Conservation (phyloP, 2,113 vertebrate genomes). For the Pachypanchax playfairii region DNA sequence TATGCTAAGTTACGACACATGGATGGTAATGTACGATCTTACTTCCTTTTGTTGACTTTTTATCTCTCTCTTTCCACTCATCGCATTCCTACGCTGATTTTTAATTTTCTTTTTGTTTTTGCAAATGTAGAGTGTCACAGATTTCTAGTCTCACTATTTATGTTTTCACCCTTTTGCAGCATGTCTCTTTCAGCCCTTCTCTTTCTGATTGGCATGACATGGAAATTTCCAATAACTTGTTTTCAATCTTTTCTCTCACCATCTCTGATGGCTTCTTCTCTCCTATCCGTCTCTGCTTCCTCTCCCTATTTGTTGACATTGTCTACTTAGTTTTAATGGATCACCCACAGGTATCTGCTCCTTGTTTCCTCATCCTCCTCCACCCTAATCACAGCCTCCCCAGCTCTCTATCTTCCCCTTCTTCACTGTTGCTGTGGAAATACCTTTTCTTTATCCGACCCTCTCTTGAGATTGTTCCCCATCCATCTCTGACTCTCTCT, state of each 20-base stretch:
- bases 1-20: no score
- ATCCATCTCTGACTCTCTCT: constrained; percentile 66
- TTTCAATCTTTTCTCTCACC: constrained; percentile 1
- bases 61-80: neutral
- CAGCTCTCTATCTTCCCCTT: constrained; percentile 37
- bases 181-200: constrained; percentile 17
- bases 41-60: constrained; percentile 9
- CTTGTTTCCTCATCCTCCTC: constrained; percentile 45
- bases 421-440: constrained; percentile 53
- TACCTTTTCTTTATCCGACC: constrained; percentile 58
- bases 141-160: constrained; percentile 38
- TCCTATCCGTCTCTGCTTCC: constrained; percentile 16
- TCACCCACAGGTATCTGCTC: constrained; percentile 59
- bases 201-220: constrained; percentile 51
- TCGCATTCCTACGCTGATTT: constrained; percentile 37
- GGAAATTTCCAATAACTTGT: constrained; percentile 37
- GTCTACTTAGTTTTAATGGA: constrained; percentile 65
- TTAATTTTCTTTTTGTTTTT: constrained; percentile 47
- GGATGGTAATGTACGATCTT: neutral
- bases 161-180: constrained; percentile 34
- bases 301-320: constrained; percentile 59
- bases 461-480: constrained; percentile 58
- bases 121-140: constrained; percentile 35
- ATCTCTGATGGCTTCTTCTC: constrained; percentile 5
- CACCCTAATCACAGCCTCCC: constrained; percentile 46